Percentiles rank a stretch among this genome's conserved stretches.
These are phyloP conservation scores for Alitta virens DNA, from an alignment of 2,888 invertebrate genomes.

Conservation along the genomic window DNA sequence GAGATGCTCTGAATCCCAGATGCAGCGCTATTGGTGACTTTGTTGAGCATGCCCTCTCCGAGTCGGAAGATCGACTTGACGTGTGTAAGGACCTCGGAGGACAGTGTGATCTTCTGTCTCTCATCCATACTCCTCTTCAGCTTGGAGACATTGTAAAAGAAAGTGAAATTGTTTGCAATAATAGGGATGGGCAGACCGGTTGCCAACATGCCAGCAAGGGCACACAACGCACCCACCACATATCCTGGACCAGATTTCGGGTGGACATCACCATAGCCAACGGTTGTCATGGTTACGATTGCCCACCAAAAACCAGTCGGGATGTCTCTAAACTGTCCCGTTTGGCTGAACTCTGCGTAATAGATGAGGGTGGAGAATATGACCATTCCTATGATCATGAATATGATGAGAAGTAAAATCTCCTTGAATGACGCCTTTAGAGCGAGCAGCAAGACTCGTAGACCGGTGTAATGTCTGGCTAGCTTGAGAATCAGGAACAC, in stretches of 20 bases:
- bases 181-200: constrained; percentile 19
- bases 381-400: constrained; percentile 19
- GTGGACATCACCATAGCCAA: constrained; percentile 17
- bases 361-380: constrained; percentile 18
- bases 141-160: constrained; percentile 11
- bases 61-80: constrained; percentile 1
- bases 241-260: constrained; percentile 11
- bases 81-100: not conserved
- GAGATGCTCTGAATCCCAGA: too few species aligned
- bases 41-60: not conserved
- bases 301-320: constrained; percentile 20
- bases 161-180: constrained; percentile 18
- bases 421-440: constrained; percentile 12
- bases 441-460: constrained; percentile 12
- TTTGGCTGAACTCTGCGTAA: constrained; percentile 14
- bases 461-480: constrained; percentile 15
- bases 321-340: constrained; percentile 5
- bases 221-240: constrained; percentile 16
- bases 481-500: constrained; percentile 18
- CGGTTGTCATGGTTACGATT: constrained; percentile 20
- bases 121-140: constrained; percentile 8
- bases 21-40: not conserved
- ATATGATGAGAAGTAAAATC: constrained; percentile 10
- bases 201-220: constrained; percentile 15
- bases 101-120: constrained; percentile 3